Evolutionary conservation across 2,113 vertebrate species (phyloP), one percentile per base, ranked within the genome.

Genomic region (Lipophrys pholis): DNA sequence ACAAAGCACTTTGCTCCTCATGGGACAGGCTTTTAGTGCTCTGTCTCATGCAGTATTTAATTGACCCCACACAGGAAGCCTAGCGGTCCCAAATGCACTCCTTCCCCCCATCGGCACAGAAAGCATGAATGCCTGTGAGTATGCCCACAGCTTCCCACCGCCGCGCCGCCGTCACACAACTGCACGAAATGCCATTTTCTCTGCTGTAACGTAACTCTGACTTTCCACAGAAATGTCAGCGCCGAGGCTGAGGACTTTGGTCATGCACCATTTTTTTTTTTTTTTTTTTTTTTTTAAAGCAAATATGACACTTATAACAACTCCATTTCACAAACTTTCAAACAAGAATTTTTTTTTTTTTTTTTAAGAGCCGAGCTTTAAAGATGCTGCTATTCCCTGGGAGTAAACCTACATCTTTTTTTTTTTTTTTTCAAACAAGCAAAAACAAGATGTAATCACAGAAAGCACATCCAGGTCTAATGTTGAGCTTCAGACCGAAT

Each of bases 41-140:
- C 91, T 91, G 90, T 91, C 93, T 94, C 93, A 94, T 94, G 92
- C 93, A 94, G 93, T 94, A 94, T 94, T 94, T 93, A 94, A 94
- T 93, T 94, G 91, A 93, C 91, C 92, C 90, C 87, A 87, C 90
- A 93, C 92, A 94, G 93, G 92, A 94, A 94, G 92, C 91, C 87
- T 88, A 77, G 85, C 76, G 83, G 89, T 91, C 91, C 90, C 90
- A 93, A 92, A 93, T 94, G 92, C 89, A 91, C 90, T 88, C 63
- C 88, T 76, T 69, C 81, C 87, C 87, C 81, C 83, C 55, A 85
- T 85, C 80, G 73, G 70, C 66, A 15, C 79, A 81, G 80, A 87
- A 71, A 84, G 77, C 72, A 70, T 72, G 77, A 82, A 82, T 17
- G 79, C 79, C 79, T 80, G 76, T 70, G 69, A 84, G 69, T 65